Percentiles rank a stretch among this genome's conserved stretches.
Conservation (phyloP, 92 coral and sea anemone species). For the Anthopleura xanthogrammica region DNA sequence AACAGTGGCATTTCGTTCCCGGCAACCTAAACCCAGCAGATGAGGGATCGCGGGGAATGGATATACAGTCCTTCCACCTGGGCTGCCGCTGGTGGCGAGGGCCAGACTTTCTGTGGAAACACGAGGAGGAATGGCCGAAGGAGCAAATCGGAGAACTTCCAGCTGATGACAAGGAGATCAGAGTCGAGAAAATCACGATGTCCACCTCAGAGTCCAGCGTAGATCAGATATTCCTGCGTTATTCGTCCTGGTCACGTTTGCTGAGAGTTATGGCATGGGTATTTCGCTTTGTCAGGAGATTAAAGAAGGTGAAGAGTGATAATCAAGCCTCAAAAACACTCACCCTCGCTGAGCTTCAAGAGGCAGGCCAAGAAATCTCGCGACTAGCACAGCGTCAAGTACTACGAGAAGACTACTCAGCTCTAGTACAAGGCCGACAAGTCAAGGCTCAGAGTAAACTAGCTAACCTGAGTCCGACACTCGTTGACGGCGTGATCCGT, state of each 20-base stretch:
- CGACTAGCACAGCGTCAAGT: conserved; percentile 39
- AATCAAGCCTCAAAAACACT: conserved; percentile 9
- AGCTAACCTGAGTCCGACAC: conserved; percentile 38
- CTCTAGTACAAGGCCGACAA: conserved; percentile 34
- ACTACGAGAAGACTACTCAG: conserved; percentile 45
- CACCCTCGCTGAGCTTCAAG: conserved; percentile 25
- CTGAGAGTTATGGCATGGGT: conserved; percentile 54
- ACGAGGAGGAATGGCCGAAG: too few species aligned
- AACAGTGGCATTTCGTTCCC: too few species aligned
- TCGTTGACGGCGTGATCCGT: conserved; percentile 35
- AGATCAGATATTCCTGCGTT: conserved; percentile 8
- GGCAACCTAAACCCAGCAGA: too few species aligned
- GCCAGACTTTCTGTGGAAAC: too few species aligned
- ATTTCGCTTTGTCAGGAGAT: conserved; percentile 33
- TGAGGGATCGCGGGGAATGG: too few species aligned
- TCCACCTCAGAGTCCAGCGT: neutral
- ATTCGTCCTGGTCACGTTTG: conserved; percentile 49
- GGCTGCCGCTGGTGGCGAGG: too few species aligned
- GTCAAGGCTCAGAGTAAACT: conserved; percentile 49
- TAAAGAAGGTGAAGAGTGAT: conserved; percentile 4
- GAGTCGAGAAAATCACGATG: neutral
- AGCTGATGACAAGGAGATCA: too few species aligned
- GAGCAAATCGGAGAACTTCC: too few species aligned
- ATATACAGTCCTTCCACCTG: too few species aligned
- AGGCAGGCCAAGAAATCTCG: conserved; percentile 31